Percentiles rank a stretch among this genome's conserved stretches.
These are phyloP conservation scores for Sebastes dallii DNA, from an alignment of 2,797 vertebrate species.

Conservation along the genomic window DNA sequence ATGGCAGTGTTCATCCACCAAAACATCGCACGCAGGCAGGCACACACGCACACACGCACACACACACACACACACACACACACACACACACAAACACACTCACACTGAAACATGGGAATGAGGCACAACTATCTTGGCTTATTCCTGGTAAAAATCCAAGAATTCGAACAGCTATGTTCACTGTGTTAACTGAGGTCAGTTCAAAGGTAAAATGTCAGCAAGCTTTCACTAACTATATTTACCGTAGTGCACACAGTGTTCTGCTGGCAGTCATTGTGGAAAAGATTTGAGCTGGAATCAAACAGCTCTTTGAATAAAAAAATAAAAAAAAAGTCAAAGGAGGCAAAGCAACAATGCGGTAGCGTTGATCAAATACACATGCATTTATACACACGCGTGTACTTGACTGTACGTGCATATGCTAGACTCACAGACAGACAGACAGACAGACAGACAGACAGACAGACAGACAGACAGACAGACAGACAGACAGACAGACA, in stretches of 20 bases:
- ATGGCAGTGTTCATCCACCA: slow-evolving; percentile 66
- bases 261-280: neutral
- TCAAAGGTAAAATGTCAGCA: neutral
- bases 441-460: neutral
- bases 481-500: no score
- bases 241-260: neutral
- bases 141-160: neutral
- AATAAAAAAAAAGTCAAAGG: neutral
- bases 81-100: neutral
- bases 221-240: no score
- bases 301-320: neutral
- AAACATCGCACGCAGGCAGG: neutral
- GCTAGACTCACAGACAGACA: neutral
- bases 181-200: neutral
- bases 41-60: neutral
- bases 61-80: neutral
- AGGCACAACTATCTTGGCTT: neutral
- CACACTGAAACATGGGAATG: neutral
- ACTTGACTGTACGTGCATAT: neutral
- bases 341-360: neutral
- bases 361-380: neutral
- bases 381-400: neutral
- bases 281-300: neutral
- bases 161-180: neutral
- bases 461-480: no score